phyloP scores from a whole-genome alignment of 2,797 vertebrate species.

The Gymnocypris eckloni region DNA sequence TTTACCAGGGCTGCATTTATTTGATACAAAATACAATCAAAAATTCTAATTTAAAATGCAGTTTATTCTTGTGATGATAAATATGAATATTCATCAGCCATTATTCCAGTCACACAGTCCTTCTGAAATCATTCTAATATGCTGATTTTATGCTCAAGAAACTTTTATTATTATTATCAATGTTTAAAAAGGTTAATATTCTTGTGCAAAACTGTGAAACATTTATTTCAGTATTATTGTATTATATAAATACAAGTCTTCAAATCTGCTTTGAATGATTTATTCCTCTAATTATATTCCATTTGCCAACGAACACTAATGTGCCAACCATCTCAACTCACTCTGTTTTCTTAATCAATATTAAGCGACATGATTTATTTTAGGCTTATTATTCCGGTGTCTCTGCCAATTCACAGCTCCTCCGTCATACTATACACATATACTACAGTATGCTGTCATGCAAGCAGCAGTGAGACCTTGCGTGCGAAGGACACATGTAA shows the following conservation, averaged over 20 bases:
- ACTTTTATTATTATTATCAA: neutral
- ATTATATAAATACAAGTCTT: neutral
- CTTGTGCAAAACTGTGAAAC: neutral
- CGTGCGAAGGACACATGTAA: slow-evolving; percentile 32
- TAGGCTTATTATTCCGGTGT: neutral
- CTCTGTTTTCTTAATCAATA: neutral
- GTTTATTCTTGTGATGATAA: neutral
- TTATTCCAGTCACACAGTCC: slow-evolving; percentile 1
- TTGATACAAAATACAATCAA: neutral
- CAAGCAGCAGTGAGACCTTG: slow-evolving; percentile 2
- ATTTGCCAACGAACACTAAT: neutral
- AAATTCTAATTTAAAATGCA: neutral
- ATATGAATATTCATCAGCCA: neutral
- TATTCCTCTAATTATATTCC: neutral
- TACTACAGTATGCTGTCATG: neutral
- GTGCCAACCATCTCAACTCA: neutral
- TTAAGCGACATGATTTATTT: neutral
- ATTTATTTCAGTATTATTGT: neutral
- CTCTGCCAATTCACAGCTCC: neutral
- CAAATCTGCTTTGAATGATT: neutral
- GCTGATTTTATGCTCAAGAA: neutral
- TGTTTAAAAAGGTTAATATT: neutral
- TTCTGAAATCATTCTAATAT: neutral
- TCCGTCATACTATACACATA: slow-evolving; percentile 1
- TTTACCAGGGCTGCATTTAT: neutral